A percentile compares a stretch with the other conserved stretches of the same genome.
phyloP scores from a whole-genome alignment of 1,140 invertebrate genomes.

The Listronotus bonariensis region DNA sequence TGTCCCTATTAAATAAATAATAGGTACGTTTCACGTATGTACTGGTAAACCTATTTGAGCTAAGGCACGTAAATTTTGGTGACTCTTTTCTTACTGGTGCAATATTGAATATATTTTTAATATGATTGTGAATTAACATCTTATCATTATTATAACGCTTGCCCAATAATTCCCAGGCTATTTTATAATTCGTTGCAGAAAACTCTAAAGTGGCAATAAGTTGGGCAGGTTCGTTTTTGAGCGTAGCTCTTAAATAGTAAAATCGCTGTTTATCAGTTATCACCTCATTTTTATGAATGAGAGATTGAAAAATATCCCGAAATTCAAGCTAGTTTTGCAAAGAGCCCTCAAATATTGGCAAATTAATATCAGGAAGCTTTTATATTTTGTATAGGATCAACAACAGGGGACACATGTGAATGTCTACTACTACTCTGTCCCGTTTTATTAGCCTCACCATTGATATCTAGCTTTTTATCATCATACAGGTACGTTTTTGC shows the following conservation, averaged over 20 bases:
- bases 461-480: not conserved
- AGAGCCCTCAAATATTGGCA: conserved; percentile 32
- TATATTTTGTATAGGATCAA: not conserved
- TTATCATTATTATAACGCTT: conserved; percentile 46
- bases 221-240: conserved; percentile 35
- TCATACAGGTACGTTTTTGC: not conserved
- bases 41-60: conserved; percentile 34
- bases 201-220: conserved; percentile 42
- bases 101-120: conserved; percentile 42
- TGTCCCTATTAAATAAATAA: conserved; percentile 32
- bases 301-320: conserved; percentile 40
- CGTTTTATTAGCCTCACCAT: too few species aligned
- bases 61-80: conserved; percentile 34
- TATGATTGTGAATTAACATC: conserved; percentile 43
- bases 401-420: not conserved
- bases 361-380: conserved; percentile 24
- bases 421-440: not conserved
- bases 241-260: conserved; percentile 41
- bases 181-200: conserved; percentile 43
- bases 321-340: conserved; percentile 43
- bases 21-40: conserved; percentile 35
- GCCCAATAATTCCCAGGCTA: conserved; percentile 45
- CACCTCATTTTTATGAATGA: conserved; percentile 42
- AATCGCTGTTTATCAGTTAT: conserved; percentile 41
- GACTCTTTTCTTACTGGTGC: conserved; percentile 37